These are phyloP conservation scores for Cylas formicarius DNA, from an alignment of 1,140 invertebrate species.

Conservation along the genomic window DNA sequence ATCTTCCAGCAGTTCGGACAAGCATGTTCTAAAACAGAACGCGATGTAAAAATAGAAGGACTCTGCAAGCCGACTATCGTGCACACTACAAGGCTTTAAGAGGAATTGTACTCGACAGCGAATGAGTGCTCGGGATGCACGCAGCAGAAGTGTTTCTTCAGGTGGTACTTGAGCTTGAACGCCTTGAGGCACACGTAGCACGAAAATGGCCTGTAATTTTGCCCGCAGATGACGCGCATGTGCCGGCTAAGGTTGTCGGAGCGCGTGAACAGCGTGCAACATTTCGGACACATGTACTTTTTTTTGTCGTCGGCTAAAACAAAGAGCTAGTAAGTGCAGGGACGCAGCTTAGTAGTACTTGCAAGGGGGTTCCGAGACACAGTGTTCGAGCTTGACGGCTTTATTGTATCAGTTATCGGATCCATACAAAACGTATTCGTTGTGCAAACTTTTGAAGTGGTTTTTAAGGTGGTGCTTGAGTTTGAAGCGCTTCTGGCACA, in stretches of 20 bases:
- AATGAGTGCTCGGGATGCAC: no score
- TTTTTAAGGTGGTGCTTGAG: background rate
- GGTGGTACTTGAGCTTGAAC: slow-evolving; percentile 16
- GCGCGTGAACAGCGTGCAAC: slow-evolving; percentile 9
- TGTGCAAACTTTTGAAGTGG: no score
- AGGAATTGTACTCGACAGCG: no score
- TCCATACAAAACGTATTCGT: no score
- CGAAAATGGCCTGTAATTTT: slow-evolving; percentile 2
- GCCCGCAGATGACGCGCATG: slow-evolving; percentile 14
- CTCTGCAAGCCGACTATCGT: no score
- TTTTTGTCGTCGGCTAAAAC: slow-evolving; percentile 11
- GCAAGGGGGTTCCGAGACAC: no score
- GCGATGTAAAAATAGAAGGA: background rate
- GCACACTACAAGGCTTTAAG: no score
- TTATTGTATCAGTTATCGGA: no score
- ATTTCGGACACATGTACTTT: slow-evolving; percentile 13
- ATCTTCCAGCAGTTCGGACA: slow-evolving; percentile 10
- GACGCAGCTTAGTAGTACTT: no score
- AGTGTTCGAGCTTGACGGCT: no score
- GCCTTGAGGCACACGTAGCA: slow-evolving; percentile 12
- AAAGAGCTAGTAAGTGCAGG: no score
- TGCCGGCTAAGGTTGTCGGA: slow-evolving; percentile 16
- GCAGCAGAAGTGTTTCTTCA: slow-evolving; percentile 14
- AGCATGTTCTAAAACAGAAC: background rate
- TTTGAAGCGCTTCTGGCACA: background rate